Evolutionary conservation across 2,888 invertebrate species (phyloP).

Genomic region (Chirona hameri): DNA sequence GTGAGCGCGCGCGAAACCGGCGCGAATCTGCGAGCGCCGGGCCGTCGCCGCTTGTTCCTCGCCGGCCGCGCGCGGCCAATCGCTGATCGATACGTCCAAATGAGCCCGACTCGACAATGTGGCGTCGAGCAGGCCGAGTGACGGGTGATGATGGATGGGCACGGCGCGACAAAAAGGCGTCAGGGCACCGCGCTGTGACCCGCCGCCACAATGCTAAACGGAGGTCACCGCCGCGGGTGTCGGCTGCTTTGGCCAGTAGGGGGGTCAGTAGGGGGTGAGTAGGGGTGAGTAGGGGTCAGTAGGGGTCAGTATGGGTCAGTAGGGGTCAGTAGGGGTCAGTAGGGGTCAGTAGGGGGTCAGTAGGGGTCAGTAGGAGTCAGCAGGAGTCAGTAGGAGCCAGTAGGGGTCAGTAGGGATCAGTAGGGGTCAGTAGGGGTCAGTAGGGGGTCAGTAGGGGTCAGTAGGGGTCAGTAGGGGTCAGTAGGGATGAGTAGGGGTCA

Average conservation of each 20-base stretch:
- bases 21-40: neutral
- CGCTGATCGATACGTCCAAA: conserved; percentile 3
- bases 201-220: conserved; percentile 1
- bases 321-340: no score
- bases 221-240: neutral
- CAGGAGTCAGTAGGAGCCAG: no score
- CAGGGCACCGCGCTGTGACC: neutral
- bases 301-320: neutral
- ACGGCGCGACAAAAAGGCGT: neutral
- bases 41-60: neutral
- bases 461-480: neutral
- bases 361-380: no score
- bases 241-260: neutral
- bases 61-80: conserved; percentile 2
- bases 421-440: neutral
- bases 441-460: no score
- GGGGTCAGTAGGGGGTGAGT: no score
- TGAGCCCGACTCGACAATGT: conserved; percentile 1
- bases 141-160: neutral
- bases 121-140: neutral
- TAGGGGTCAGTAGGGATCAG: no score
- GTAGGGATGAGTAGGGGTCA: no score
- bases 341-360: no score
- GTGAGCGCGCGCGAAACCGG: neutral
- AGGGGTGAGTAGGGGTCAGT: neutral